Evolutionary conservation across 2,797 vertebrate species (phyloP), one percentile per base, ranked within the genome.

Genomic region (Prunella strophiata): DNA sequence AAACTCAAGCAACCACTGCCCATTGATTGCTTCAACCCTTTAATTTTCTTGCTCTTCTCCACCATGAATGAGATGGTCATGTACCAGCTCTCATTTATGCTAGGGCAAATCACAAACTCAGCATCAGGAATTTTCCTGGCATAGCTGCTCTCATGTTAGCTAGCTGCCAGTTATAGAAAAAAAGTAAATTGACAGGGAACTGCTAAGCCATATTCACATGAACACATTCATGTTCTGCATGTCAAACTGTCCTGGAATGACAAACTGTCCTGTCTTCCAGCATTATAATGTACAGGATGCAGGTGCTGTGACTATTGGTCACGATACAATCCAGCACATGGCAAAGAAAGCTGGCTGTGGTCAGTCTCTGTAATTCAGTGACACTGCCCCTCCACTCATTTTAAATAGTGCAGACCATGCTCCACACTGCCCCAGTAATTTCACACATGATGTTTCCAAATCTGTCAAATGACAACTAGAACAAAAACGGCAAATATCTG

Each of bases 241-340:
- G 32, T 27, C 38, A 85, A 70, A 40, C 13, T 30, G 10, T 42
- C 30, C 30, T 32, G 27, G 40, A 66, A 48, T 0, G 0, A 5
- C 57, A 59, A 59, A 38, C 19, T 13, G 34, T 65, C 27, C 68
- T 9, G 13, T 22, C 26, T 63, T 63, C 29, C n/a, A 52, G 32
- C 13, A 45, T 50, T 17, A 40, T 26, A n/a, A 17, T 0, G 4
- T 2, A 25, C 7, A 16, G 29, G 10, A 38, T 54, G 19, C 1
- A 1, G 3, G 9, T 25, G 43, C n/a, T 32, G 17, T 6, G 20
- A n/a, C 27, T 61, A 4, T 1, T 36, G 20, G 26, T 29, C 58
- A 34, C 29, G 30, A 9, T 0, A 15, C 4, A 1, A 7, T 22
- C 17, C 13, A 70, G n/a, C 19, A 66, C 20, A 3, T 0, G 1